Base-by-base conservation (phyloP, 2,797 vertebrate genomes). In the Microctenopoma steveboyesi region DNA sequence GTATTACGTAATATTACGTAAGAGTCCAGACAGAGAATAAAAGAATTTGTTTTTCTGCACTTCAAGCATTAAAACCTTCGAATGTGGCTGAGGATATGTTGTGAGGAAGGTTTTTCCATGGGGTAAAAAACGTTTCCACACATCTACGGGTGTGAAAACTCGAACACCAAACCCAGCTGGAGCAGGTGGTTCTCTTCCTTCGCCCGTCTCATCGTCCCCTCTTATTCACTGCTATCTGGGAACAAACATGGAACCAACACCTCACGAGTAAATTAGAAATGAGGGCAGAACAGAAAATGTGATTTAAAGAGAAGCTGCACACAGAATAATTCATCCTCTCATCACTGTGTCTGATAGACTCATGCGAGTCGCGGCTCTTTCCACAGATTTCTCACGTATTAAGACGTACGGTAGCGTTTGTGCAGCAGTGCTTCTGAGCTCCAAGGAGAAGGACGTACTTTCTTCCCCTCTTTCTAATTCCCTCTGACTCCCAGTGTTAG, bases 331-430 rank as follows among this genome's bases (percentile, higher is more conserved):
- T 55, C 60, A 22, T 61, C 0, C 54, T 69, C 58, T 74, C 69
- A 60, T 71, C 56, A 11, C 25, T 62, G 25, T 52, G 59, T 79
- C 73, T 79, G 61, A 81, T 68, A 37, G 73, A 52, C 50, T 42
- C 42, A 18, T 18, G 18, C 18, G 18, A 18, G 18, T 18, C 18
- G 18, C 18, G 18, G 18, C 18, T 18, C 18, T 18, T 18, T 18
- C 18, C 18, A 18, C 18, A 18, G 0, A 52, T 7, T 10, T 28
- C 6, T 30, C 8, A 2, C 10, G 2, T 40, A 33, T 40, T 11
- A 5, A 0, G 13, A 22, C 35, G n/a, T 28, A 27, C 15, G 3
- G 13, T 11, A 9, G 37, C 28, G 22, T 3, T 50, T 37, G 9
- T 1, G 14, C 2, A 0, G 18, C 58, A 59, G 37, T 49, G 63